phyloP scores from a whole-genome alignment of 2,113 vertebrate species.

The Thomomys bottae region DNA sequence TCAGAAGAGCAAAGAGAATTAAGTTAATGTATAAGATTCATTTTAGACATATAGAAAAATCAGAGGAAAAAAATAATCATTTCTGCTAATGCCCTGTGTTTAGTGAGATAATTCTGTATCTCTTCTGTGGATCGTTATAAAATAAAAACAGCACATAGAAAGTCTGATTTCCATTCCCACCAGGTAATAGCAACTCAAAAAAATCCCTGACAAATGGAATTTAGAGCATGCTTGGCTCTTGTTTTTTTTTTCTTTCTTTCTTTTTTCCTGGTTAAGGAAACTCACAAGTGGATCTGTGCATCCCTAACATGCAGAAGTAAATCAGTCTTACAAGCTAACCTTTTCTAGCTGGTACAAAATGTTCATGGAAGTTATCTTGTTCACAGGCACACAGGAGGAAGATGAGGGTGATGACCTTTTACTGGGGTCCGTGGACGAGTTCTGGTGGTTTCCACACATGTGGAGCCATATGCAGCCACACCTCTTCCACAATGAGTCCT shows the following conservation, averaged over 20 bases:
- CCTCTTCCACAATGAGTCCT: constrained; percentile 97
- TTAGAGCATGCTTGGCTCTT: too few relatives aligned
- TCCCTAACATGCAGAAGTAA: not conserved
- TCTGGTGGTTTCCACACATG: constrained; percentile 99
- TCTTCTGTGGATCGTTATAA: not conserved
- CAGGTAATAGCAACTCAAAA: not conserved
- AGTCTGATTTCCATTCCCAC: not conserved
- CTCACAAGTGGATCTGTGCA: not conserved
- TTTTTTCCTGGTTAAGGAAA: not conserved
- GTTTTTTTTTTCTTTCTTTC: not conserved
- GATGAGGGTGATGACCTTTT: constrained; percentile 96
- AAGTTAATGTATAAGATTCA: not conserved
- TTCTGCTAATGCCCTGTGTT: not conserved
- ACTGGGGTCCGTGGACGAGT: constrained; percentile 93
- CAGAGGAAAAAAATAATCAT: not conserved
- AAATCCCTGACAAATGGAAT: not conserved
- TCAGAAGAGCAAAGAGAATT: not conserved
- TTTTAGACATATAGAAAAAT: not conserved
- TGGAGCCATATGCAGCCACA: constrained; percentile 99
- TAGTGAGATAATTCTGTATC: not conserved
- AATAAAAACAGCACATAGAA: not conserved
- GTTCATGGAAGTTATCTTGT: not conserved
- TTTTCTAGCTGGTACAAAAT: not conserved
- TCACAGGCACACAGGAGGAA: constrained; percentile 93
- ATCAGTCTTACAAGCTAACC: not conserved